Evolutionary conservation across 1,140 invertebrate species (phyloP).

Genomic region (Panagrolaimus sp.): DNA sequence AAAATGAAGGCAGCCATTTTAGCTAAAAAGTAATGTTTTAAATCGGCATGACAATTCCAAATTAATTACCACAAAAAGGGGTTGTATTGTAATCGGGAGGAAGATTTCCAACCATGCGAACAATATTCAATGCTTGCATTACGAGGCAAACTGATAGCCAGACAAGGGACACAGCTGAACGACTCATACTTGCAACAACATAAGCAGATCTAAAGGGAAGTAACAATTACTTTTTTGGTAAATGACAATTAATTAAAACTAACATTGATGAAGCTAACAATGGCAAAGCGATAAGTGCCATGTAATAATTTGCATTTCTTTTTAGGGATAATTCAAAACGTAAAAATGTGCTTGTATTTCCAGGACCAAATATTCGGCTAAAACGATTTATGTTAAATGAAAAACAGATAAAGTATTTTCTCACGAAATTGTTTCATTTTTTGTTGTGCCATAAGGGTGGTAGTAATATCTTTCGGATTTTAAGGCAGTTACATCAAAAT

Average conservation of each 20-base stretch:
- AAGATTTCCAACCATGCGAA: background rate
- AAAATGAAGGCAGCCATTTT: constrained; percentile 3
- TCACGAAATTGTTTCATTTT: background rate
- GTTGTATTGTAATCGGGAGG: background rate
- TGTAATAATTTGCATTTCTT: background rate
- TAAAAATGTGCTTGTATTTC: background rate
- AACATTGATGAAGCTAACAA: background rate
- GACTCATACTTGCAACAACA: background rate
- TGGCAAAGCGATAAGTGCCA: background rate
- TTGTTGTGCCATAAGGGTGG: background rate
- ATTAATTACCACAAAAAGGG: background rate
- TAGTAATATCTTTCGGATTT: background rate
- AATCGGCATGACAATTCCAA: background rate
- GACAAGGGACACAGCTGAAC: background rate
- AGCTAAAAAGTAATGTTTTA: background rate
- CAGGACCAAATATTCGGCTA: background rate
- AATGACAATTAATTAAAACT: background rate
- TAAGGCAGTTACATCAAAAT: background rate
- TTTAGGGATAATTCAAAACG: background rate
- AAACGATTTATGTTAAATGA: background rate
- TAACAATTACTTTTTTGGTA: background rate
- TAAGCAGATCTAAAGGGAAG: background rate
- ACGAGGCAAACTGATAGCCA: background rate
- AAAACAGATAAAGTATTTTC: background rate
- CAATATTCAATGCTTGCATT: constrained; percentile 9